Evolutionary conservation across 2,888 invertebrate genomes (phyloP).

Genomic region (Mantis religiosa): DNA sequence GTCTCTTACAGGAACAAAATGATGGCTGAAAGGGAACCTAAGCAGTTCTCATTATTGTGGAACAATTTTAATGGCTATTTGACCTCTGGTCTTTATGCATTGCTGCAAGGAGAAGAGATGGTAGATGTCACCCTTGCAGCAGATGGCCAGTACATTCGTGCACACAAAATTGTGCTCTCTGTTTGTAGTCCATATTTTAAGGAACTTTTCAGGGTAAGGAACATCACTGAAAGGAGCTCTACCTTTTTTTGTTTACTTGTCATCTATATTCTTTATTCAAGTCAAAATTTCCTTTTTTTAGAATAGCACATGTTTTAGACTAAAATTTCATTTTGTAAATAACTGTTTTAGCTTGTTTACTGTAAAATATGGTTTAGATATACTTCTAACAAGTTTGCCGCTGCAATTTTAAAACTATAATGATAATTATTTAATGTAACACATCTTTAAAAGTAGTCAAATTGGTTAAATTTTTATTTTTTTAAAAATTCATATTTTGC

Average conservation of each 20-base stretch:
- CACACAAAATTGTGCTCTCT: constrained; percentile 72
- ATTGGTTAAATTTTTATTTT: no score
- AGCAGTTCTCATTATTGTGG: constrained; percentile 72
- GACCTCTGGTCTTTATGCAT: constrained; percentile 65
- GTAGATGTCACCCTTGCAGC: constrained; percentile 75
- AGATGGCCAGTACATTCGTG: constrained; percentile 69
- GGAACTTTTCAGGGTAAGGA: constrained; percentile 63
- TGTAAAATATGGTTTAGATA: no score
- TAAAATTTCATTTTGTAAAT: no score
- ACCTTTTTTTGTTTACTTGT: neutral
- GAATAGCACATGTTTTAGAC: no score
- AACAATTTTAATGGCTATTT: constrained; percentile 75
- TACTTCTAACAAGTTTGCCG: no score
- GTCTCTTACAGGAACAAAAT: constrained; percentile 5
- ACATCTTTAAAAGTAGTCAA: no score
- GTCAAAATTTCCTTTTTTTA: no score
- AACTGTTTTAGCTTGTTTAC: no score
- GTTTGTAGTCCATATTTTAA: constrained; percentile 77
- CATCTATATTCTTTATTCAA: no score
- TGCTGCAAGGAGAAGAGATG: constrained; percentile 66
- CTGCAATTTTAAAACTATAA: no score
- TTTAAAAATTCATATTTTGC: no score
- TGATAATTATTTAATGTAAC: no score
- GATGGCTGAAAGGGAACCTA: constrained; percentile 40
- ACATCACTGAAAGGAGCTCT: neutral